Percentiles rank a stretch among this genome's conserved stretches.
Conservation (phyloP, 2,888 invertebrate genomes). For the Harpalus rufipes region DNA sequence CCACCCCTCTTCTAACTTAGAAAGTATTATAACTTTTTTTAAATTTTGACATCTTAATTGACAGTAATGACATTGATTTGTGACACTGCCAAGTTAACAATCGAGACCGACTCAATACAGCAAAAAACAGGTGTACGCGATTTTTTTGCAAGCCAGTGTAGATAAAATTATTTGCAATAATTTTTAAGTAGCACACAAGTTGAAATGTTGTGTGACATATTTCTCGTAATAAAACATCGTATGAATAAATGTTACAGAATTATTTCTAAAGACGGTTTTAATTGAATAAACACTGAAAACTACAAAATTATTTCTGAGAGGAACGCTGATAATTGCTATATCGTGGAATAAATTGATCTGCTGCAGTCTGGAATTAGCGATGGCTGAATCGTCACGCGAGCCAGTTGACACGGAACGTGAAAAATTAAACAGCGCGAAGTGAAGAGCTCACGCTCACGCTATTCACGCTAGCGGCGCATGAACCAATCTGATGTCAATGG, state of each 20-base stretch:
- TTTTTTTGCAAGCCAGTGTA: too few relatives aligned
- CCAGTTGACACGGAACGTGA: conserved; percentile 47
- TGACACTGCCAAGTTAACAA: too few relatives aligned
- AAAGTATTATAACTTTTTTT: too few relatives aligned
- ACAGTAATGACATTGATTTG: too few relatives aligned
- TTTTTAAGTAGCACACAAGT: too few relatives aligned
- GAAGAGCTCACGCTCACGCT: conserved; percentile 30
- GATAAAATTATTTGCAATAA: too few relatives aligned
- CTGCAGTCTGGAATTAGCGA: conserved; percentile 30
- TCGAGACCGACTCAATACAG: too few relatives aligned
- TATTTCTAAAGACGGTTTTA: neutral
- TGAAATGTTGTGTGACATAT: neutral
- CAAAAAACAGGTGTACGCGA: too few relatives aligned
- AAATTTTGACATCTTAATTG: too few relatives aligned
- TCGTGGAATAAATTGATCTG: conserved; percentile 41
- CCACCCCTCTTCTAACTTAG: too few relatives aligned
- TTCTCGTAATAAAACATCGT: neutral
- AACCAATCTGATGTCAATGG: conserved; percentile 45
- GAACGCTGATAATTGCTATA: conserved; percentile 35
- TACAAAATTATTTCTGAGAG: neutral
- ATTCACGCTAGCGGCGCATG: neutral
- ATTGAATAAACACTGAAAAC: conserved; percentile 29
- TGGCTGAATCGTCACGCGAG: conserved; percentile 10
- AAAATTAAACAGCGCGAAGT: conserved; percentile 44
- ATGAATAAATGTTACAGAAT: neutral